phyloP scores from a whole-genome alignment of 1,140 invertebrate species.

The Drosophila equinoxialis region DNA sequence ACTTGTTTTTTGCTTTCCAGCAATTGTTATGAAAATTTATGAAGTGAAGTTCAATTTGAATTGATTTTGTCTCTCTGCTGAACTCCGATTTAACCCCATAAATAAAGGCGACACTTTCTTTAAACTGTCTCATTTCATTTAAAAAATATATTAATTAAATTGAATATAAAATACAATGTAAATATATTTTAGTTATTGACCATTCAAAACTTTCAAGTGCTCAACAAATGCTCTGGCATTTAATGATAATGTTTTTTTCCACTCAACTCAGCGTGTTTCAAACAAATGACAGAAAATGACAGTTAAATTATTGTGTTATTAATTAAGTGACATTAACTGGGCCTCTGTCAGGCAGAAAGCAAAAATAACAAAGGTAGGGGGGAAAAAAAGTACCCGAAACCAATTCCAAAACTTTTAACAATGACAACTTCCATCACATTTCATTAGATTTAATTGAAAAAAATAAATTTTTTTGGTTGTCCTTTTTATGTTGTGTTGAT shows the following conservation, averaged over 20 bases:
- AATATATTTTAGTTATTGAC: slow-evolving; percentile 12
- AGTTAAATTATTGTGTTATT: slow-evolving; percentile 58
- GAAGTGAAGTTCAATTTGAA: slow-evolving; percentile 32
- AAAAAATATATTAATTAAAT: too few relatives aligned
- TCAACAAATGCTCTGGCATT: slow-evolving; percentile 58
- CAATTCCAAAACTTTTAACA: slow-evolving; percentile 17
- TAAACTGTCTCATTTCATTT: not conserved
- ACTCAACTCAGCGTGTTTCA: not conserved
- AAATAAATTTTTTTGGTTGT: not conserved
- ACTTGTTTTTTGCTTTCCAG: not conserved
- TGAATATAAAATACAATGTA: too few relatives aligned
- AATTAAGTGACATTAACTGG: slow-evolving; percentile 71
- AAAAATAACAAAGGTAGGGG: not conserved
- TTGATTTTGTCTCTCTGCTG: slow-evolving; percentile 20
- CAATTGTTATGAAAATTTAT: slow-evolving; percentile 32
- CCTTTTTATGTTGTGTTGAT: not conserved
- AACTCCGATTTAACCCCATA: too few relatives aligned
- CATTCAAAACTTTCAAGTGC: slow-evolving; percentile 63
- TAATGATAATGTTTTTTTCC: not conserved
- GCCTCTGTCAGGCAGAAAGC: not conserved
- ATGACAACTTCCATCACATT: slow-evolving; percentile 52
- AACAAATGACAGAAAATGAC: slow-evolving; percentile 30
- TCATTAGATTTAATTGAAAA: slow-evolving; percentile 67
- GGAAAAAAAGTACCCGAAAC: not conserved
- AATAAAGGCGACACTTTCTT: not conserved